These are phyloP conservation scores for Zingel zingel DNA, from an alignment of 2,113 vertebrate genomes.

Conservation along the genomic window DNA sequence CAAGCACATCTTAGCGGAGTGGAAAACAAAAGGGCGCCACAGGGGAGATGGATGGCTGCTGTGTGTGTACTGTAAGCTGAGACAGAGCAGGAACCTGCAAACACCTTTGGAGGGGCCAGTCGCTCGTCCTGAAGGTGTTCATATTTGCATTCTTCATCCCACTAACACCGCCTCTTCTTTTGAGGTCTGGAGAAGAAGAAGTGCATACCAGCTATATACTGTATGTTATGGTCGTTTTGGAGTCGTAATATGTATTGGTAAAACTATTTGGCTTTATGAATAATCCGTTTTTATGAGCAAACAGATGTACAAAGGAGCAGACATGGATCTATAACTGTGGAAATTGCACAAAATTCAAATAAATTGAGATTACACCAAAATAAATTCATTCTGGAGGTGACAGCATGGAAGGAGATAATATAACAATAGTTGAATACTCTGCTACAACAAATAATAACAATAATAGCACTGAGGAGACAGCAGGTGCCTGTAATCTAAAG, in stretches of 20 bases:
- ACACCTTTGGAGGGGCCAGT: constrained; percentile 49
- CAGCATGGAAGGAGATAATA: constrained; percentile 46
- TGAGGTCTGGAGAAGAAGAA: constrained; percentile 26
- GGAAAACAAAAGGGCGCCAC: constrained; percentile 70
- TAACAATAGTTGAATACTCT: constrained; percentile 32
- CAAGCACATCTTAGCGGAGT: constrained; percentile 54
- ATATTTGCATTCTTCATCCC: constrained; percentile 50
- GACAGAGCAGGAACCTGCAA: constrained; percentile 56
- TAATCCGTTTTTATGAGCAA: constrained; percentile 39
- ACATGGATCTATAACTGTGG: constrained; percentile 14
- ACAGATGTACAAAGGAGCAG: constrained; percentile 9
- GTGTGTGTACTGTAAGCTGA: constrained; percentile 69
- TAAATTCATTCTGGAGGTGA: constrained; percentile 19
- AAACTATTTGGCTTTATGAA: constrained; percentile 33
- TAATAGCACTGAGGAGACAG: constrained; percentile 50
- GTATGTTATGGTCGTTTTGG: background rate
- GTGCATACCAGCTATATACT: background rate
- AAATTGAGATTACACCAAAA: constrained; percentile 28
- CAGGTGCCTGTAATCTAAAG: constrained; percentile 60
- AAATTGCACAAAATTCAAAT: background rate
- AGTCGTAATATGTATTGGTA: constrained; percentile 9
- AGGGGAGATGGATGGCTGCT: constrained; percentile 74
- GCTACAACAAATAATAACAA: constrained; percentile 32
- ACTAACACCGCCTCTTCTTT: constrained; percentile 30
- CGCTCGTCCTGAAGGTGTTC: constrained; percentile 60